These are phyloP conservation scores for Drosophila mayri DNA, from an alignment of 1,140 invertebrate species.

Conservation along the genomic window DNA sequence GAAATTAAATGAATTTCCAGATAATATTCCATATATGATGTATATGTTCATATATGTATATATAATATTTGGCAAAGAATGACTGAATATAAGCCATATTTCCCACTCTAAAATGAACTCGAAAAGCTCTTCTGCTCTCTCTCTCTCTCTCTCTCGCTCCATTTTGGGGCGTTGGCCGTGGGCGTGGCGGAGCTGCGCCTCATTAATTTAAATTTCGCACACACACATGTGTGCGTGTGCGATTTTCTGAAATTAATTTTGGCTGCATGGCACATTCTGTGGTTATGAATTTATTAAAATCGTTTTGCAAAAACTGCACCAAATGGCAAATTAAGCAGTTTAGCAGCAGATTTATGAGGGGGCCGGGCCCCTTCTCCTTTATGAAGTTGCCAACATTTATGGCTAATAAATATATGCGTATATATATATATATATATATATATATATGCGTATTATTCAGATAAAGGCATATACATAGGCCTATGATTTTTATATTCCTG, in stretches of 20 bases:
- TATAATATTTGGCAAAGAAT: conserved; percentile 15
- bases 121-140: background rate
- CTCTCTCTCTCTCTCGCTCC: background rate
- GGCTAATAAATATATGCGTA: conserved; percentile 44
- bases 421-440: background rate
- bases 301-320: conserved; percentile 45
- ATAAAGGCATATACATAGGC: background rate
- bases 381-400: conserved; percentile 49
- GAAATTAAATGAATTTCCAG: conserved; percentile 8
- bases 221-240: conserved; percentile 2
- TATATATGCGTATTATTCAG: conserved; percentile 13
- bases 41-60: too few relatives aligned
- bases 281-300: conserved; percentile 56
- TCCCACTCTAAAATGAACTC: conserved; percentile 15
- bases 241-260: conserved; percentile 52
- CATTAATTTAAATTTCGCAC: conserved; percentile 46
- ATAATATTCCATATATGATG: conserved; percentile 4
- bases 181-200: conserved; percentile 20
- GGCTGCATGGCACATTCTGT: conserved; percentile 44
- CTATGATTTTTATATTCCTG: conserved; percentile 39
- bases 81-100: background rate
- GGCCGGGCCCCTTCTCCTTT: conserved; percentile 6
- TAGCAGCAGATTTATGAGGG: conserved; percentile 39
- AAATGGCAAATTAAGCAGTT: conserved; percentile 53
- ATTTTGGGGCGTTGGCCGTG: background rate